These are phyloP conservation scores for Stegodyphus dumicola DNA, from an alignment of 1,140 invertebrate genomes.

Conservation along the genomic window DNA sequence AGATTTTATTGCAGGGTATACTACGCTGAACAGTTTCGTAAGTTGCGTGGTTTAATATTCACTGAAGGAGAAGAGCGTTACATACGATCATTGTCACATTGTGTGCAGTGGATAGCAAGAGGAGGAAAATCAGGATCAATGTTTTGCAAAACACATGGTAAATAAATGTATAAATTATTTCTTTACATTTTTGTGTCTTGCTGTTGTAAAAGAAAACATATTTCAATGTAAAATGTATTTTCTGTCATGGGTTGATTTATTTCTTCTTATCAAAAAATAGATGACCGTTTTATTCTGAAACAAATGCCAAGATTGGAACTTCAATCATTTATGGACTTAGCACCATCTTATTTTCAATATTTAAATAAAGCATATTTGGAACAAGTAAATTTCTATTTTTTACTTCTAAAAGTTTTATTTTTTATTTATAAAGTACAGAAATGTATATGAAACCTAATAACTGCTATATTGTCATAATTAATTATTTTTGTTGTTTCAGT, in stretches of 20 bases:
- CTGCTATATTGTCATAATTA: too few species aligned
- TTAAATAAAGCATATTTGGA: slow-evolving; percentile 79
- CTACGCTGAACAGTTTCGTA: slow-evolving; percentile 87
- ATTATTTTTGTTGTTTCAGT: too few species aligned
- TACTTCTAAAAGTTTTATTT: too few species aligned
- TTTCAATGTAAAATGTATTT: neutral
- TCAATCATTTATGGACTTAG: slow-evolving; percentile 92
- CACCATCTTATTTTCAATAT: slow-evolving; percentile 94
- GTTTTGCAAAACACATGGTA: slow-evolving; percentile 94
- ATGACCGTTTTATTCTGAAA: slow-evolving; percentile 97
- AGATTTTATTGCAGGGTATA: slow-evolving; percentile 87
- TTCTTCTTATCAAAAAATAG: slow-evolving; percentile 68
- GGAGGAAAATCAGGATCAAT: slow-evolving; percentile 97
- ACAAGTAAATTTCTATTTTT: slow-evolving; percentile 65
- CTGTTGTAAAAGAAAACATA: neutral
- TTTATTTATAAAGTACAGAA: too few species aligned
- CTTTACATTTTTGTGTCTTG: neutral
- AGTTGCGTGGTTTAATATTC: slow-evolving; percentile 78
- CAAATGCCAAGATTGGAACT: slow-evolving; percentile 95
- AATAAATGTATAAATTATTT: slow-evolving; percentile 25
- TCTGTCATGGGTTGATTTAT: slow-evolving; percentile 61
- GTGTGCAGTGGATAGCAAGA: slow-evolving; percentile 91
- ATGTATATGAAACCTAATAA: too few species aligned
- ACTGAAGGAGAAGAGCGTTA: slow-evolving; percentile 67
- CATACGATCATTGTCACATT: slow-evolving; percentile 85